Conservation (phyloP, 2,797 vertebrate species). For the Pangasius macronema region DNA sequence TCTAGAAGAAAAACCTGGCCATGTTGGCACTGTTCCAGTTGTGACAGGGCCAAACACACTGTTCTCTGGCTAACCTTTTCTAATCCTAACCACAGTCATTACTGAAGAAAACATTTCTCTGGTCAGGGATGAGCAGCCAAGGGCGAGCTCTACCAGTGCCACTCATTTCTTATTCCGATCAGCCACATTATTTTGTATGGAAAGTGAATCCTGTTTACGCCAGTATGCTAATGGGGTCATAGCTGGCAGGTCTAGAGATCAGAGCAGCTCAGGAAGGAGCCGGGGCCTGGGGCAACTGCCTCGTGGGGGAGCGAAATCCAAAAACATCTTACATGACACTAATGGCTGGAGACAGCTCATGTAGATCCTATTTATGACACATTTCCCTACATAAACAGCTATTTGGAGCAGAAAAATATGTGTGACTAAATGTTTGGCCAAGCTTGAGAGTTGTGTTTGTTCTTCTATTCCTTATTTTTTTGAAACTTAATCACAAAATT, state of each 20-base stretch:
- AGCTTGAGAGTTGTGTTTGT: background rate
- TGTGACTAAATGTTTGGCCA: constrained; percentile 24
- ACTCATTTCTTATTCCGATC: constrained; percentile 35
- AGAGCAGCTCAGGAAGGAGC: constrained; percentile 48
- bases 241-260: constrained; percentile 56
- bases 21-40: constrained; percentile 17
- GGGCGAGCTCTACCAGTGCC: constrained; percentile 43
- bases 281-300: constrained; percentile 48
- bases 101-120: constrained; percentile 38
- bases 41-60: constrained; percentile 14
- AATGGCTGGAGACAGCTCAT: constrained; percentile 51
- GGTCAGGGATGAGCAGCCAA: constrained; percentile 44
- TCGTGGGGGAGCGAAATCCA: constrained; percentile 43
- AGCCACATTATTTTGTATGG: constrained; percentile 50
- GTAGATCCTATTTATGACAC: constrained; percentile 52
- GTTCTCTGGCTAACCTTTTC: constrained; percentile 26
- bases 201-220: constrained; percentile 51
- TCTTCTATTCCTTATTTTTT: constrained; percentile 9
- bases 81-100: constrained; percentile 49
- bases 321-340: constrained; percentile 56
- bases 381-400: constrained; percentile 41
- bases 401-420: constrained; percentile 32
- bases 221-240: constrained; percentile 59
- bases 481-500: constrained; percentile 26
- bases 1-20: constrained; percentile 4